A percentile compares a stretch with the other conserved stretches of the same genome.
phyloP scores from a whole-genome alignment of 2,113 vertebrate species.

The Mustela nigripes region DNA sequence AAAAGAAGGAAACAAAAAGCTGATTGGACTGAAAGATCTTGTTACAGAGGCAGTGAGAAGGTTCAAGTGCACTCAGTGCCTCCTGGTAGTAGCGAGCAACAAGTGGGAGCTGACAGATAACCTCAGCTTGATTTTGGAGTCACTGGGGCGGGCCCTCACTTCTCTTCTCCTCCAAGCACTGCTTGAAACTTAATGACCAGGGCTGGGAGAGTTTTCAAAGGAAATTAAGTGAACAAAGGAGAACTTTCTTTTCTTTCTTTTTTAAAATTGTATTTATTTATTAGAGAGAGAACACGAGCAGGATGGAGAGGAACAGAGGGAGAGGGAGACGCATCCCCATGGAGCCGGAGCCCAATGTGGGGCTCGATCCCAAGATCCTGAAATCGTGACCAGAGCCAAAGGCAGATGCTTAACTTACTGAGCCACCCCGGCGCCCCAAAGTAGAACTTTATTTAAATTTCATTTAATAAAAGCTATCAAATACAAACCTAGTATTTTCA shows the following conservation, averaged over 20 bases:
- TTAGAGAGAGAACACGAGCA: no score
- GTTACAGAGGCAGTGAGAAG: neutral
- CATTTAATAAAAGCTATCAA: conserved; percentile 2
- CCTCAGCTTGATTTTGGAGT: neutral
- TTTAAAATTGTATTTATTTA: no score
- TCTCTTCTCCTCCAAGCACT: neutral
- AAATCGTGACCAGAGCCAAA: neutral
- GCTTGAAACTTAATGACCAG: neutral
- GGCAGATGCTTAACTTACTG: neutral
- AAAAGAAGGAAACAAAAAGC: conserved; percentile 37
- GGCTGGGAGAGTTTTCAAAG: neutral
- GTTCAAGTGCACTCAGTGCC: neutral
- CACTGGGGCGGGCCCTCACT: neutral
- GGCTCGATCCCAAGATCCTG: neutral
- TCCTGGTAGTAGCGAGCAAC: neutral
- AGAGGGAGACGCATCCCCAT: neutral
- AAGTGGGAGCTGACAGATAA: neutral
- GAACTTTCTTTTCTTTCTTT: neutral
- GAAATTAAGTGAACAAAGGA: conserved; percentile 1
- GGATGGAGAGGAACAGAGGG: no score
- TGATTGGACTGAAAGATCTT: neutral
- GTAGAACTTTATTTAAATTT: neutral
- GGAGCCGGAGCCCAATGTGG: neutral
- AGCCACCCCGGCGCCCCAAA: neutral
- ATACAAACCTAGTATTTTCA: neutral